Evolutionary conservation across 2,797 vertebrate genomes (phyloP), one percentile per base, ranked within the genome.

Genomic region (Anableps anableps): DNA sequence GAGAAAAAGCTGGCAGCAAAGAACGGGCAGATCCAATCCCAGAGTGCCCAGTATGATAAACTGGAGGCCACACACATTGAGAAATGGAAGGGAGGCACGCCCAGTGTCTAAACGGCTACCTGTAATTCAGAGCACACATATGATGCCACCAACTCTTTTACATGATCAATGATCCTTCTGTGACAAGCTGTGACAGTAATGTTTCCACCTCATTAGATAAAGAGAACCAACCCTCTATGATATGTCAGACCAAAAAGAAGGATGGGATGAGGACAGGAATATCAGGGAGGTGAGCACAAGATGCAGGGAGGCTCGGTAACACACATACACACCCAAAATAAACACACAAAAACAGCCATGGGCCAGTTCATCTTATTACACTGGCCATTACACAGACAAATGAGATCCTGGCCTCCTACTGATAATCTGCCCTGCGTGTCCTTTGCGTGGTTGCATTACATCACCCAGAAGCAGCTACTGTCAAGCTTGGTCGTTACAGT

Each of bases 321-420:
- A 74, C 86, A 71, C 73, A 79, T 66, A 86, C 76, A 86, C 77
- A 82, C 55, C 74, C 72, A 81, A 88, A 91, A 89, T 79, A 91
- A 88, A 92, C 81, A 85, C 76, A 88, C 87, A 92, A 83, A 45
- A 83, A 78, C 85, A 90, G 88, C 89, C 89, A 89, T 89, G 77
- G 91, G 92, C 87, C 83, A 36, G 88, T 91, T 89, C 86, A 89
- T 85, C 93, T 91, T 94, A 93, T 95, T 95, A 94, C 88, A 90
- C 88, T 88, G 86, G 86, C 89, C 88, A 90, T 91, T 92, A 93
- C 89, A 91, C 92, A 92, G 90, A 92, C 93, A 94, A 94, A 95
- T 94, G 92, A 94, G 92, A 92, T 92, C 89, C 88, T 80, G 88
- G 89, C 85, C 89, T 91, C 89, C 87, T 81, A 77, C 92, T 86